Evolutionary conservation across 2,113 vertebrate genomes (phyloP), one percentile per base, ranked within the genome.

Genomic region (Psilopogon haemacephalus): DNA sequence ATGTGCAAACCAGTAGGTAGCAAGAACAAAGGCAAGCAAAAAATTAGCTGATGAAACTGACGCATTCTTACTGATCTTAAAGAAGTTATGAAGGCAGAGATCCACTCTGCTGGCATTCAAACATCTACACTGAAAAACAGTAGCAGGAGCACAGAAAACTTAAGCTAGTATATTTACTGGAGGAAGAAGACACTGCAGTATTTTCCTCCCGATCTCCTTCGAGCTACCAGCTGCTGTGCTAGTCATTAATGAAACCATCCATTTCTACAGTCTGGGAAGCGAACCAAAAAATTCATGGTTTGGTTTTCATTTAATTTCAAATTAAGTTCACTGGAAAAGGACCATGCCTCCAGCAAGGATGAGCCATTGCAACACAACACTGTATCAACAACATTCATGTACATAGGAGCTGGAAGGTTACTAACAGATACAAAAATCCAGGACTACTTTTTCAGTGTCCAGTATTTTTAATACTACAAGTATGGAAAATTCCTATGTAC

Each of bases 201-300:
- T 80, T 80, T 89, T 92, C 68, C 84, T 85, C 78, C 44, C 77
- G 62, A 64, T 77, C 72, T 65, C 56, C 87, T 88, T 40, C 83
- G 69, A 93, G 79, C 68, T 74, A 91, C 75, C 81, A 80, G 88
- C 85, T 96, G 89, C 60, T 71, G 13, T 35, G 54, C 95, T 94
- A 96, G 95, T 94, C 87, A 91, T 96, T 95, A 96, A 94, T 86
- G 82, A 96, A 59, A 96, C 65, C 58, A 93, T 88, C 86, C 67
- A 58, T 90, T 92, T 94, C 88, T 81, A 81, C 7, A 86, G 89
- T 74, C 71, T 64, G 84, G 82, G 84, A 95, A 75, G 48, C 88
- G 85, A 96, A 96, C 75, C 72, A 89, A 95, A 91, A 92, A 88
- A 93, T 52, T 81, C 69, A 84, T 13, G 65, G 69, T 86, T 76